These are phyloP conservation scores for Hemaris fuciformis DNA, from an alignment of 2,888 invertebrate genomes.

Conservation along the genomic window DNA sequence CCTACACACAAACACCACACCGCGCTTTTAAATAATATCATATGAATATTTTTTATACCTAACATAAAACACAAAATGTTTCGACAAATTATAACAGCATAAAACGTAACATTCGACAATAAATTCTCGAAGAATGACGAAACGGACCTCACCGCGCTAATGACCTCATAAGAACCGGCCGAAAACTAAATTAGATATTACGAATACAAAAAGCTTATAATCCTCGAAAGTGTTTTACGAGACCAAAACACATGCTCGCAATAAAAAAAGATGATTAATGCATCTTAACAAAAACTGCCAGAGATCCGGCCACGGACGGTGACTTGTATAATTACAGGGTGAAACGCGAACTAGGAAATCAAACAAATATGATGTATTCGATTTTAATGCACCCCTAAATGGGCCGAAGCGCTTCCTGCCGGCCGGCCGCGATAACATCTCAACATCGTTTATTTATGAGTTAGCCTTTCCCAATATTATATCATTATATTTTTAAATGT, in stretches of 20 bases:
- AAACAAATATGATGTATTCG: constrained; percentile 83
- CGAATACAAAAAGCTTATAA: constrained; percentile 69
- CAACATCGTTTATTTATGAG: constrained; percentile 71
- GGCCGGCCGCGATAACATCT: constrained; percentile 69
- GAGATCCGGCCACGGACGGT: constrained; percentile 74
- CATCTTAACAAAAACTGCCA: constrained; percentile 72
- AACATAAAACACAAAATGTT: constrained; percentile 24
- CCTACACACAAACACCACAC: constrained; percentile 74
- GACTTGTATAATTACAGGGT: constrained; percentile 81
- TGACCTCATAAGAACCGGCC: constrained; percentile 67
- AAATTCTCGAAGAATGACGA: constrained; percentile 43
- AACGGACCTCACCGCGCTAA: constrained; percentile 60
- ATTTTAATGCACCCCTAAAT: constrained; percentile 83
- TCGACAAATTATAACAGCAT: constrained; percentile 52
- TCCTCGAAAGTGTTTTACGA: constrained; percentile 73
- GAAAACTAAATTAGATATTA: constrained; percentile 74
- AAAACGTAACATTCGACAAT: constrained; percentile 52
- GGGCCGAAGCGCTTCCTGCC: constrained; percentile 79
- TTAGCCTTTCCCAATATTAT: constrained; percentile 57
- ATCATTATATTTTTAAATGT: constrained; percentile 43
- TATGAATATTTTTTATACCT: constrained; percentile 15
- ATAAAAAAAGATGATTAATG: constrained; percentile 80
- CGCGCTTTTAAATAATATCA: neutral
- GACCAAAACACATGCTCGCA: constrained; percentile 75
- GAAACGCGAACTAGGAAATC: constrained; percentile 81